These are phyloP conservation scores for Drosophila pegasa DNA, from an alignment of 2,888 invertebrate genomes.

Conservation along the genomic window DNA sequence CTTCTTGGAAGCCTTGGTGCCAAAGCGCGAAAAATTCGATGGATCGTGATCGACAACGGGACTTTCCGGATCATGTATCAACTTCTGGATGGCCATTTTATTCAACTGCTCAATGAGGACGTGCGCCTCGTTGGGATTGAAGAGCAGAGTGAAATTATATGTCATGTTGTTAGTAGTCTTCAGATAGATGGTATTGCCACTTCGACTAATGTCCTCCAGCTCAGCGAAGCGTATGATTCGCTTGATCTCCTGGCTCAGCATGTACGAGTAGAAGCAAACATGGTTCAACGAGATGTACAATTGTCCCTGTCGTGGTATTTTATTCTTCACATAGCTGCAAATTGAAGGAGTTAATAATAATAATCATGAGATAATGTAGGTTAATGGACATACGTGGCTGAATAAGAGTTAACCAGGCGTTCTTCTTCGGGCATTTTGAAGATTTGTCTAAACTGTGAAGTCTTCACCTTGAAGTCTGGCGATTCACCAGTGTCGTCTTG, in stretches of 20 bases:
- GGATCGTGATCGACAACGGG: conserved; percentile 95
- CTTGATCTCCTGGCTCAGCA: conserved; percentile 95
- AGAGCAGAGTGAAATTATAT: conserved; percentile 96
- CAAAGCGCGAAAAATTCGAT: conserved; percentile 90
- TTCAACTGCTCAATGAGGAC: conserved; percentile 97
- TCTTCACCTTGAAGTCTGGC: conserved; percentile 90
- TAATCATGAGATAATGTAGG: too few relatives aligned
- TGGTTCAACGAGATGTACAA: conserved; percentile 98
- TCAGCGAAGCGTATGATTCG: conserved; percentile 92
- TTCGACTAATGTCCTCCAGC: conserved; percentile 90
- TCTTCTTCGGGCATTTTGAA: conserved; percentile 97
- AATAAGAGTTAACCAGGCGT: conserved; percentile 97
- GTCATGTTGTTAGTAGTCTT: conserved; percentile 92
- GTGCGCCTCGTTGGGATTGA: conserved; percentile 95
- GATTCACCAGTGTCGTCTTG: conserved; percentile 83
- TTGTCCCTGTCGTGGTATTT: conserved; percentile 98
- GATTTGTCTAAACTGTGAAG: conserved; percentile 93
- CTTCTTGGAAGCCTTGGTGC: conserved; percentile 95
- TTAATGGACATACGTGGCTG: conserved; percentile 90
- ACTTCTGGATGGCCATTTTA: conserved; percentile 97
- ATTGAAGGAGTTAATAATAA: background rate
- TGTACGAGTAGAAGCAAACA: conserved; percentile 97
- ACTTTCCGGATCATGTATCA: conserved; percentile 93
- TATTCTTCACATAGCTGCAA: conserved; percentile 95
- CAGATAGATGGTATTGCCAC: conserved; percentile 93